These are phyloP conservation scores for Drosophila elegans DNA, from an alignment of 1,140 invertebrate species.

Conservation along the genomic window DNA sequence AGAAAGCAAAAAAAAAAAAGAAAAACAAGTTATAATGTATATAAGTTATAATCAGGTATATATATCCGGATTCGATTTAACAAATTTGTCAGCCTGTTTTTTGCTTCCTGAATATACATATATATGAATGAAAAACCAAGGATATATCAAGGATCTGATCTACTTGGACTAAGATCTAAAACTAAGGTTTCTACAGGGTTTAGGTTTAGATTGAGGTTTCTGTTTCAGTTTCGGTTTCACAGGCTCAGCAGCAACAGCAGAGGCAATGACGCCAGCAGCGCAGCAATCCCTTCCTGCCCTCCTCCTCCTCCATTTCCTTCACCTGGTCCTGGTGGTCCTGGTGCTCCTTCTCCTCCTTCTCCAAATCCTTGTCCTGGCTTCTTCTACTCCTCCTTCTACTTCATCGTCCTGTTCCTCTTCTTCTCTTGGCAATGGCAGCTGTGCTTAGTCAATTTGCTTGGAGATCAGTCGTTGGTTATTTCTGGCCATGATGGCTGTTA, in stretches of 20 bases:
- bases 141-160: background rate
- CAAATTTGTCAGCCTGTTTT: constrained; percentile 11
- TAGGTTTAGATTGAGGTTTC: no score
- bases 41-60: constrained; percentile 41
- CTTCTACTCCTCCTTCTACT: background rate
- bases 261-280: constrained; percentile 45
- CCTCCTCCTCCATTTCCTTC: constrained; percentile 5
- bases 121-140: background rate
- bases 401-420: background rate
- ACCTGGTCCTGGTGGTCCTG: background rate
- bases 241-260: constrained; percentile 32
- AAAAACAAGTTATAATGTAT: constrained; percentile 26
- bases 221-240: background rate
- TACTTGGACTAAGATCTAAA: constrained; percentile 15
- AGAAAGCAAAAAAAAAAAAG: constrained; percentile 38
- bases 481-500: constrained; percentile 60
- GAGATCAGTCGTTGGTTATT: constrained; percentile 84
- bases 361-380: background rate
- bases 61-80: constrained; percentile 15
- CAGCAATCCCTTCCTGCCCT: constrained; percentile 6
- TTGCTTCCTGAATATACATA: constrained; percentile 3
- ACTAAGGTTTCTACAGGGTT: constrained; percentile 4
- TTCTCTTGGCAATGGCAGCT: constrained; percentile 57
- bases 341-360: background rate
- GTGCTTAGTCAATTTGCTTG: constrained; percentile 75